These are phyloP conservation scores for Teinopalpus imperialis DNA, from an alignment of 2,888 invertebrate species.

Conservation along the genomic window DNA sequence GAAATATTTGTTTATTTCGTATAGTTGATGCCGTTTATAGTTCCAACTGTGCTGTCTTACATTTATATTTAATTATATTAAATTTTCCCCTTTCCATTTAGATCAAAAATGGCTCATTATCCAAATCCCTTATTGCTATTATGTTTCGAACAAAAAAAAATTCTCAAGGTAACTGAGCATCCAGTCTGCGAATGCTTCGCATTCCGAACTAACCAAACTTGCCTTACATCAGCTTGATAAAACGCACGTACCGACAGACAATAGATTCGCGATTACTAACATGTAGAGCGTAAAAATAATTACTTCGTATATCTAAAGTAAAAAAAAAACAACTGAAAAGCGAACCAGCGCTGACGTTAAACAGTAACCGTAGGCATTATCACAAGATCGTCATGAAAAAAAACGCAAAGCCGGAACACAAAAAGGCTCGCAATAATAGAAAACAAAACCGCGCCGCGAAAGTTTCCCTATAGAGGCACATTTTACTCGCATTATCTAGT, in stretches of 20 bases:
- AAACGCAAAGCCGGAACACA: conserved; percentile 42
- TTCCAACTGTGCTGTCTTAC: no score
- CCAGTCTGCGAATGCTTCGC: conserved; percentile 10
- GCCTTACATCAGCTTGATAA: conserved; percentile 26
- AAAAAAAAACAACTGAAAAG: conserved; percentile 27
- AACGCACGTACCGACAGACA: conserved; percentile 28
- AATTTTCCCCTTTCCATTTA: no score
- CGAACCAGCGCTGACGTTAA: conserved; percentile 28
- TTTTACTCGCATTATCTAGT: conserved; percentile 53
- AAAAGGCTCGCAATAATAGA: conserved; percentile 53
- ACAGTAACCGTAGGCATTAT: conserved; percentile 32
- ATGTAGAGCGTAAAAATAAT: conserved; percentile 29
- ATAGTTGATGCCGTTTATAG: no score
- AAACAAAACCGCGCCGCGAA: conserved; percentile 55
- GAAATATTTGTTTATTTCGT: no score
- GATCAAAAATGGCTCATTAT: conserved; percentile 5
- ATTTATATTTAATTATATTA: no score
- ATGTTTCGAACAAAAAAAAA: conserved; percentile 23
- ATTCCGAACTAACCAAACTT: conserved; percentile 26
- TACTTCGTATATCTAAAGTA: conserved; percentile 27
- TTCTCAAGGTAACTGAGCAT: conserved; percentile 21
- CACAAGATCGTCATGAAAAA: conserved; percentile 46
- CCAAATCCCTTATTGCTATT: conserved; percentile 11
- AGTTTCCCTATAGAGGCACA: conserved; percentile 48
- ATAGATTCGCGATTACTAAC: conserved; percentile 27